Percentiles rank a stretch among this genome's conserved stretches.
These are phyloP conservation scores for Myiozetetes cayanensis DNA, from an alignment of 2,113 vertebrate genomes.

Conservation along the genomic window DNA sequence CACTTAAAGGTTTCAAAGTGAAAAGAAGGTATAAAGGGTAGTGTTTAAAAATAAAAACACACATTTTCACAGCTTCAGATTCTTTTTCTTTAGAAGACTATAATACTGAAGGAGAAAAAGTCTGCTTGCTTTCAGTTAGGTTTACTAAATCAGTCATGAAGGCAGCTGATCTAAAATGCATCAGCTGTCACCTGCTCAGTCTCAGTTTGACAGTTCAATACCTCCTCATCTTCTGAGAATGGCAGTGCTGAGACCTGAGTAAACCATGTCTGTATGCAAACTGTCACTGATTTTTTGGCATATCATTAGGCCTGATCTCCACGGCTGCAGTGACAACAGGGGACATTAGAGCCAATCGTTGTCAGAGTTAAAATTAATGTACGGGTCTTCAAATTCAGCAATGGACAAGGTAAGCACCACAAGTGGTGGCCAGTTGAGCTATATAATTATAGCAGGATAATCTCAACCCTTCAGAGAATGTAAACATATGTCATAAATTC, in stretches of 20 bases:
- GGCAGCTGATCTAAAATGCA: conserved; percentile 67
- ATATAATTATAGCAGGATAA: conserved; percentile 32
- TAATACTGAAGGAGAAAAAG: not conserved
- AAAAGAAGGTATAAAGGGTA: not conserved
- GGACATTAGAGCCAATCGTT: conserved; percentile 49
- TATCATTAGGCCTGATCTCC: conserved; percentile 68
- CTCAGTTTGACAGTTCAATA: conserved; percentile 71
- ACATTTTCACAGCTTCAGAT: not conserved
- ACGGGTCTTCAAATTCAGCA: not conserved
- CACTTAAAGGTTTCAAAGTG: conserved; percentile 18
- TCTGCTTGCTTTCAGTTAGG: not conserved
- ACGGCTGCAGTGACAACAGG: conserved; percentile 36
- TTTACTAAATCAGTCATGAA: conserved; percentile 67
- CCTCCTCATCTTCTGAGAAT: conserved; percentile 67
- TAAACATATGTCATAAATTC: not conserved
- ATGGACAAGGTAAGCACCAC: not conserved
- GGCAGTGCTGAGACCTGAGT: conserved; percentile 66
- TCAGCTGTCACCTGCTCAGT: conserved; percentile 69
- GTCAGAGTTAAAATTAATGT: conserved; percentile 47
- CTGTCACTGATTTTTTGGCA: conserved; percentile 70
- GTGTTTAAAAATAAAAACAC: conserved; percentile 8
- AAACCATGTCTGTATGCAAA: conserved; percentile 67
- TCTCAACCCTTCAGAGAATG: not conserved
- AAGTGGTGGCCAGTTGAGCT: conserved; percentile 33
- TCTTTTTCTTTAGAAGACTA: not conserved